Conservation (phyloP, 2,797 vertebrate genomes). For the Eupleurogrammus muticus region DNA sequence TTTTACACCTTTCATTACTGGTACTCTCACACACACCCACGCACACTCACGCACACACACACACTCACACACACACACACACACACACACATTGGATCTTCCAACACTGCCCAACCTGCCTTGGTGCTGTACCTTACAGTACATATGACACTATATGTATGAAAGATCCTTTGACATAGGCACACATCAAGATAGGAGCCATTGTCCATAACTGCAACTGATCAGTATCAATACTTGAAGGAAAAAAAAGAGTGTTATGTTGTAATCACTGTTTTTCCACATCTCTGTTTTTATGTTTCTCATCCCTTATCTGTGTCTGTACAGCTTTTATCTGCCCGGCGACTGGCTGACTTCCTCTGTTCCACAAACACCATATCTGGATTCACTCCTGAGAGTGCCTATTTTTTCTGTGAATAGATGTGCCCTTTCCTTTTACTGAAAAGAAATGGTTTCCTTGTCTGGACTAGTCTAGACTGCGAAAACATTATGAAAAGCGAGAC, state of each 20-base stretch:
- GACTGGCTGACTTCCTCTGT: constrained; percentile 43
- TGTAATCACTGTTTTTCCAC: background rate
- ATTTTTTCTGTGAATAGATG: constrained; percentile 38
- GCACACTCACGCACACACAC: constrained; percentile 18
- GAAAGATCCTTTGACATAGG: constrained; percentile 38
- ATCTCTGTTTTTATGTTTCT: constrained; percentile 14
- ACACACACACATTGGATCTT: constrained; percentile 15
- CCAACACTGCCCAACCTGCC: constrained; percentile 32
- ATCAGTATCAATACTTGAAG: constrained; percentile 7
- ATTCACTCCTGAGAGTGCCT: constrained; percentile 25
- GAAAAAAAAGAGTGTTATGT: background rate
- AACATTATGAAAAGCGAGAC: constrained; percentile 7
- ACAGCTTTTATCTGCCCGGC: constrained; percentile 39
- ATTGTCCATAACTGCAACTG: constrained; percentile 6
- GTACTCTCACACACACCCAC: constrained; percentile 12
- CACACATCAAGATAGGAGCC: constrained; percentile 18
- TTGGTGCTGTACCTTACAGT: constrained; percentile 22
- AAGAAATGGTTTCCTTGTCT: constrained; percentile 44
- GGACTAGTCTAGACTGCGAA: constrained; percentile 26
- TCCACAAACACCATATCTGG: constrained; percentile 50
- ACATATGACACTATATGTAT: constrained; percentile 16
- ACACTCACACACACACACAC: constrained; percentile 22
- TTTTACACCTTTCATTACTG: constrained; percentile 86
- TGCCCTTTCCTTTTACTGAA: constrained; percentile 28
- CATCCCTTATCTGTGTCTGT: constrained; percentile 32